These are phyloP conservation scores for Coelopa pilipes DNA, from an alignment of 2,888 invertebrate species.

Conservation along the genomic window DNA sequence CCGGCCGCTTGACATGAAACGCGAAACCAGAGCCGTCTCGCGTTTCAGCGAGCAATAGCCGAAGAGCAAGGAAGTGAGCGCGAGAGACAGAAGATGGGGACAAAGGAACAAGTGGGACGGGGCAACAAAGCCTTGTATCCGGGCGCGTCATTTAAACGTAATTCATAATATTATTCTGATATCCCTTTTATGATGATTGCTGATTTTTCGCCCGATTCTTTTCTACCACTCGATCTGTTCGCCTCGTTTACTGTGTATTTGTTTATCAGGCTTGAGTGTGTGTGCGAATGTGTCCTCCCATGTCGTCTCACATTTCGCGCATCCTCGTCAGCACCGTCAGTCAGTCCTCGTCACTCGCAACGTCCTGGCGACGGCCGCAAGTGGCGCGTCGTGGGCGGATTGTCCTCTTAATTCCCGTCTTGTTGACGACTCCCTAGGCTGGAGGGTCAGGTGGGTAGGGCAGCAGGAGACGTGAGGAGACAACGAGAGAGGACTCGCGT, in stretches of 20 bases:
- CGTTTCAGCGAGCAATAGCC: slow-evolving; percentile 2
- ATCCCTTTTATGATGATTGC: slow-evolving; percentile 15
- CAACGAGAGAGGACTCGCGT: not conserved
- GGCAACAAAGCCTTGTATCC: slow-evolving; percentile 12
- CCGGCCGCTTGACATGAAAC: slow-evolving; percentile 9
- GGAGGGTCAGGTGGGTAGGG: not conserved
- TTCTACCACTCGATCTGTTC: not conserved
- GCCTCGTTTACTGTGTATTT: not conserved
- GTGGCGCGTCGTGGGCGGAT: slow-evolving; percentile 12
- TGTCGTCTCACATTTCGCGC: slow-evolving; percentile 1
- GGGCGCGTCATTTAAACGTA: slow-evolving; percentile 29
- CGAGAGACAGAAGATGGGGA: too few relatives aligned
- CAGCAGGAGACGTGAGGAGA: not conserved
- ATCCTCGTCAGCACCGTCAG: too few relatives aligned
- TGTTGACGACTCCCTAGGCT: not conserved
- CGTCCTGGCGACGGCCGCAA: not conserved
- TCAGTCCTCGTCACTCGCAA: too few relatives aligned
- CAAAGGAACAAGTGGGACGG: too few relatives aligned
- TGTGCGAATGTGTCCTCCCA: not conserved
- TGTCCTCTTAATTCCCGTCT: slow-evolving; percentile 26
- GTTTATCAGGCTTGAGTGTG: not conserved
- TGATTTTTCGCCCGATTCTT: not conserved
- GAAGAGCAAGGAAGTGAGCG: too few relatives aligned
- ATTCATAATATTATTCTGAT: slow-evolving; percentile 30
- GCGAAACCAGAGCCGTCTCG: slow-evolving; percentile 24